Percentiles rank a stretch among this genome's conserved stretches.
phyloP scores from a whole-genome alignment of 2,888 invertebrate species.

The Eutolmus rufibarbis region DNA sequence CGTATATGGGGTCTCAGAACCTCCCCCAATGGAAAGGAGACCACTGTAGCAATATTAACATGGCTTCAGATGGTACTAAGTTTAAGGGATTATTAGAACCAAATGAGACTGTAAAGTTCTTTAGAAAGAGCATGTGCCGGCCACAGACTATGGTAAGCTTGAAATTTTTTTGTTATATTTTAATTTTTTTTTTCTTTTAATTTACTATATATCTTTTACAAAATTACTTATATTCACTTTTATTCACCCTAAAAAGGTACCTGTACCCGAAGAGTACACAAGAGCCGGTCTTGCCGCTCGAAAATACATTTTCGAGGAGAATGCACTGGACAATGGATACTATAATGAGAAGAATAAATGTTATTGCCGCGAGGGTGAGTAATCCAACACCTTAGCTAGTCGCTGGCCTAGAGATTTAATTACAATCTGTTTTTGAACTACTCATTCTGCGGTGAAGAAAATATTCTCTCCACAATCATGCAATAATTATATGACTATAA shows the following conservation, averaged over 20 bases:
- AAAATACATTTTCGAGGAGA: conserved; percentile 77
- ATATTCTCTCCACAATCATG: background rate
- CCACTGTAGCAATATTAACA: conserved; percentile 78
- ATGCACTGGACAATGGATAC: conserved; percentile 80
- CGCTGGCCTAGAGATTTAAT: background rate
- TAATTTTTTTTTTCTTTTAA: background rate
- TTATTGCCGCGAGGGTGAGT: conserved; percentile 75
- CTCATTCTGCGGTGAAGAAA: background rate
- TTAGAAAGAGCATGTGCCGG: conserved; percentile 84
- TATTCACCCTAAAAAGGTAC: conserved; percentile 64
- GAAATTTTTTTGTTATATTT: background rate
- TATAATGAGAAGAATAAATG: conserved; percentile 78
- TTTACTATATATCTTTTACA: background rate
- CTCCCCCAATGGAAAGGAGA: conserved; percentile 80
- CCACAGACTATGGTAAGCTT: conserved; percentile 76
- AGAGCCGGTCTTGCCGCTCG: conserved; percentile 72
- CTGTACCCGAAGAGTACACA: conserved; percentile 67
- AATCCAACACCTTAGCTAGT: background rate
- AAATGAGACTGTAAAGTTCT: conserved; percentile 78
- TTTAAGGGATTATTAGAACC: conserved; percentile 75
- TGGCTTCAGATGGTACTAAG: conserved; percentile 85
- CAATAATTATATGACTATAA: background rate
- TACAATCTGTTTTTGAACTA: background rate
- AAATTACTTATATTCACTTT: background rate
- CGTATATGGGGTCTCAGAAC: conserved; percentile 74